phyloP scores from a whole-genome alignment of 2,888 invertebrate genomes.

The Tetranychus truncatus region DNA sequence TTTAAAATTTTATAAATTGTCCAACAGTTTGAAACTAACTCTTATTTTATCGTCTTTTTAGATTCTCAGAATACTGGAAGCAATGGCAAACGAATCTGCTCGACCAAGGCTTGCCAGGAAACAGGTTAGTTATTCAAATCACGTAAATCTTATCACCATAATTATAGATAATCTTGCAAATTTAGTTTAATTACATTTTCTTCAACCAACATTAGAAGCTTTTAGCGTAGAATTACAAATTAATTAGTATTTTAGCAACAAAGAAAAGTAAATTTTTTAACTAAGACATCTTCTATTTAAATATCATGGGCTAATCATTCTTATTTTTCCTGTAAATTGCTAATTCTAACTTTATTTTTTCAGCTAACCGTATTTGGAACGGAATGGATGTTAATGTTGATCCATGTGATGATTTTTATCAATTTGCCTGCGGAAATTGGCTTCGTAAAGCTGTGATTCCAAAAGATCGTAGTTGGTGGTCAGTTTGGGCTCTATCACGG shows the following conservation, averaged over 20 bases:
- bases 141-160: not conserved
- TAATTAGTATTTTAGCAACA: too few relatives aligned
- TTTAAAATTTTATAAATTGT: too few relatives aligned
- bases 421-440: constrained; percentile 3
- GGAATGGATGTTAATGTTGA: not conserved
- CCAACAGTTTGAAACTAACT: too few relatives aligned
- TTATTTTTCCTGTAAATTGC: not conserved
- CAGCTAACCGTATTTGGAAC: not conserved
- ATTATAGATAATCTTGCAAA: too few relatives aligned
- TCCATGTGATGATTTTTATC: constrained; percentile 9
- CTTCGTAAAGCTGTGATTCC: not conserved
- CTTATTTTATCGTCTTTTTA: not conserved
- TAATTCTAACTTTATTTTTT: not conserved
- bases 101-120: not conserved
- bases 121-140: not conserved
- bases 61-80: not conserved
- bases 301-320: not conserved
- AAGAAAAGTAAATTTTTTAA: not conserved
- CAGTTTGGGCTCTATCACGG: not conserved
- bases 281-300: not conserved
- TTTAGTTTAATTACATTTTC: too few relatives aligned
- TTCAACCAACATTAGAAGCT: too few relatives aligned
- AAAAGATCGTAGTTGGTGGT: not conserved
- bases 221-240: too few relatives aligned
- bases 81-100: not conserved